phyloP scores from a whole-genome alignment of 2,113 vertebrate genomes.

The Rhipidura dahli region DNA sequence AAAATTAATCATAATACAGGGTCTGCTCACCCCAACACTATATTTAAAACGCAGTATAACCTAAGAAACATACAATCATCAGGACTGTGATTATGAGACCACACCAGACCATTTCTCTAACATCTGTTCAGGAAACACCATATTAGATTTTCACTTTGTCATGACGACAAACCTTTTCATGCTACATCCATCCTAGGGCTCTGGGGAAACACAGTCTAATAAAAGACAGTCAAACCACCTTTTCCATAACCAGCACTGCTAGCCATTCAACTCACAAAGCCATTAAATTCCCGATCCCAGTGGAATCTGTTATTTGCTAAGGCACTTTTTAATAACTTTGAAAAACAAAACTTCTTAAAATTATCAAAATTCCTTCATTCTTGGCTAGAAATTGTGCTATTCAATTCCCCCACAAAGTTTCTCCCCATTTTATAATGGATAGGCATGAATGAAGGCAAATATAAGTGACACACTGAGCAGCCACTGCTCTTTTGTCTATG shows the following conservation, averaged over 20 bases:
- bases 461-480: neutral
- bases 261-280: neutral
- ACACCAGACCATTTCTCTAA: neutral
- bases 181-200: neutral
- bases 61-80: neutral
- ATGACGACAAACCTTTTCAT: neutral
- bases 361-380: neutral
- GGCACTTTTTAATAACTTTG: neutral
- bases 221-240: neutral
- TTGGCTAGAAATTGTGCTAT: neutral
- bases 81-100: neutral
- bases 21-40: neutral
- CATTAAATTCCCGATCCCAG: neutral
- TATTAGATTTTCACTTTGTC: neutral
- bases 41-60: neutral
- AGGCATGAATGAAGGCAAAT: neutral
- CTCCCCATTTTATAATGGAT: neutral
- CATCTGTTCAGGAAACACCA: neutral
- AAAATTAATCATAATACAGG: neutral
- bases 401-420: neutral
- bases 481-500: neutral
- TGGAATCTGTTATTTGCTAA: neutral
- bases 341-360: neutral
- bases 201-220: neutral
- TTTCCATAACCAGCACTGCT: neutral